A percentile compares a stretch with the other conserved stretches of the same genome.
Conservation (phyloP, 1,140 invertebrate genomes). For the Pseudomyrmex pallidus region DNA sequence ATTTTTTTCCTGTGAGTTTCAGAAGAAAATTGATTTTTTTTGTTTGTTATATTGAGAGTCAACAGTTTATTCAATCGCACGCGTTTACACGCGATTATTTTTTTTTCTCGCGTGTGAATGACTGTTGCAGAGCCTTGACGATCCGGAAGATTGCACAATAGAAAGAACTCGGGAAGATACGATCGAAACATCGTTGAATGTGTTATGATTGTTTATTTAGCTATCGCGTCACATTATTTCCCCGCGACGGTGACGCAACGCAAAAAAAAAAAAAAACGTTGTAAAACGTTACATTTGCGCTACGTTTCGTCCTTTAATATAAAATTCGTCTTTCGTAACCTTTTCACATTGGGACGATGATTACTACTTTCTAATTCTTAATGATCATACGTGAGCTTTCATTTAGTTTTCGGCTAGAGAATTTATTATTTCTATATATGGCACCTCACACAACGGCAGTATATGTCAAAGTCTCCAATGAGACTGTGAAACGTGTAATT, state of each 20-base stretch:
- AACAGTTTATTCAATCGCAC: constrained; percentile 27
- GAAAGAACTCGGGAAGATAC: constrained; percentile 27
- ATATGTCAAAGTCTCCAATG: background rate
- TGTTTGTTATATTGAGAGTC: background rate
- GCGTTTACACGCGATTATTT: constrained; percentile 47
- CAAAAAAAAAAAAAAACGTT: constrained; percentile 20
- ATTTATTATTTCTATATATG: no score
- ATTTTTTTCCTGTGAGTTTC: no score
- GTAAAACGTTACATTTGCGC: background rate
- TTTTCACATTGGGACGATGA: no score
- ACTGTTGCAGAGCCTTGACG: background rate
- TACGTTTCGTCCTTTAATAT: background rate
- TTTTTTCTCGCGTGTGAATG: constrained; percentile 18
- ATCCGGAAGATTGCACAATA: constrained; percentile 68
- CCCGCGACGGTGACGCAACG: constrained; percentile 8
- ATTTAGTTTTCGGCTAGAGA: background rate
- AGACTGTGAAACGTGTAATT: constrained; percentile 24
- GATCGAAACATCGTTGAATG: constrained; percentile 39
- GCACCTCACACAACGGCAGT: background rate
- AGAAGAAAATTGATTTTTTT: no score
- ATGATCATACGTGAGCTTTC: background rate
- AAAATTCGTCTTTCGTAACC: background rate
- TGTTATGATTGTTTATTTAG: constrained; percentile 43
- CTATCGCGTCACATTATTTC: background rate
- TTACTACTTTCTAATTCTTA: no score